A percentile compares a stretch with the other conserved stretches of the same genome.
Conservation (phyloP, 2,113 vertebrate species). For the Smithornis capensis region DNA sequence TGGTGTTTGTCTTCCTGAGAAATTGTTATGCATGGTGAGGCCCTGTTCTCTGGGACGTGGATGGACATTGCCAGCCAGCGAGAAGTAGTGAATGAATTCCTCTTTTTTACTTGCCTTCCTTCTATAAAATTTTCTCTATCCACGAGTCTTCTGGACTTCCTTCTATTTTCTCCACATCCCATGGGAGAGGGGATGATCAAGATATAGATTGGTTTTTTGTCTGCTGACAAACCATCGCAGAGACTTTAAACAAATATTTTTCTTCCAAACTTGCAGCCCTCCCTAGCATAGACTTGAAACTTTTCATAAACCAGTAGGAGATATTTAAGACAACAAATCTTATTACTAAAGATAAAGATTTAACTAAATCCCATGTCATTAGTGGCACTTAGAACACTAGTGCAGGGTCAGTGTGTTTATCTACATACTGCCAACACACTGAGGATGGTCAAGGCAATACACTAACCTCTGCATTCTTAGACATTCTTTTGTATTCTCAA, state of each 20-base stretch:
- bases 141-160: neutral
- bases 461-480: neutral
- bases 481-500: neutral
- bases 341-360: neutral
- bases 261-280: neutral
- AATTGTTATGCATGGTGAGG: neutral
- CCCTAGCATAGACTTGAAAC: neutral
- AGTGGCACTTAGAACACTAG: neutral
- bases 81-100: neutral
- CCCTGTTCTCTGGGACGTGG: neutral
- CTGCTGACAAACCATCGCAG: neutral
- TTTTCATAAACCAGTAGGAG: neutral
- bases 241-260: neutral
- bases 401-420: neutral
- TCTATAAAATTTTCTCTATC: neutral
- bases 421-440: neutral
- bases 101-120: neutral
- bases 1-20: neutral
- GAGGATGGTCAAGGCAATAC: accelerated
- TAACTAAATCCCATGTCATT: neutral
- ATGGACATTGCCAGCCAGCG: neutral
- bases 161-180: neutral
- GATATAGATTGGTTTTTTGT: neutral
- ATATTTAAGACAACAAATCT: neutral
- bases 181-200: neutral